phyloP scores from a whole-genome alignment of 53 echinoderm and acorn worm species.

The Paracentrotus lividus region DNA sequence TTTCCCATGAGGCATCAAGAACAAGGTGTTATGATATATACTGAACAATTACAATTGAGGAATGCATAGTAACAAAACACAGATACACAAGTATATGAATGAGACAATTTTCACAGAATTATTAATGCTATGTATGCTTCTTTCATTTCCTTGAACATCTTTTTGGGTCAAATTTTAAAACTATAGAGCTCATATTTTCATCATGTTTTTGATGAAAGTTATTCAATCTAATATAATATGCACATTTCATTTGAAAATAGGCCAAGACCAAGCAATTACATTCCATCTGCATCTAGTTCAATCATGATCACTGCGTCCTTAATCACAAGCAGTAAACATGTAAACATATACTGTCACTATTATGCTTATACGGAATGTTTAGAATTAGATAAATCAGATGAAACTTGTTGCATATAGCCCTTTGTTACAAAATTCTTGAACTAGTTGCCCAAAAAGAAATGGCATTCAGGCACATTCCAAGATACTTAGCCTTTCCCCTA shows the following conservation, averaged over 20 bases:
- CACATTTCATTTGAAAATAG: background rate
- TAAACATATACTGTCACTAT: background rate
- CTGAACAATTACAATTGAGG: background rate
- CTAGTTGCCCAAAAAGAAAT: background rate
- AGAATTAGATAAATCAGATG: background rate
- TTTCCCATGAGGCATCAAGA: slow-evolving; percentile 2
- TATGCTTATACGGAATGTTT: background rate
- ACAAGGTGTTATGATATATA: background rate
- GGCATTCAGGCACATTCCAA: background rate
- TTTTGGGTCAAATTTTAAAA: background rate
- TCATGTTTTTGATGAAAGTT: background rate
- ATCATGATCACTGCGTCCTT: background rate
- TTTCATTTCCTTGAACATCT: background rate
- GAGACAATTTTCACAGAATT: background rate
- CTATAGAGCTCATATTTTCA: background rate
- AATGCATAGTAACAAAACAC: background rate
- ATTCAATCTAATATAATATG: background rate
- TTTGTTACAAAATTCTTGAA: background rate
- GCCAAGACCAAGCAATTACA: background rate
- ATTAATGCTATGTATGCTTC: background rate
- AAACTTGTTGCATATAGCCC: background rate
- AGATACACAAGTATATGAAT: background rate
- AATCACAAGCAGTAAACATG: background rate
- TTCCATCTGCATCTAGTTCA: too few species aligned
- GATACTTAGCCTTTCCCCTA: background rate